Base-by-base conservation (phyloP, 2,113 vertebrate species). In the Lota lota region DNA sequence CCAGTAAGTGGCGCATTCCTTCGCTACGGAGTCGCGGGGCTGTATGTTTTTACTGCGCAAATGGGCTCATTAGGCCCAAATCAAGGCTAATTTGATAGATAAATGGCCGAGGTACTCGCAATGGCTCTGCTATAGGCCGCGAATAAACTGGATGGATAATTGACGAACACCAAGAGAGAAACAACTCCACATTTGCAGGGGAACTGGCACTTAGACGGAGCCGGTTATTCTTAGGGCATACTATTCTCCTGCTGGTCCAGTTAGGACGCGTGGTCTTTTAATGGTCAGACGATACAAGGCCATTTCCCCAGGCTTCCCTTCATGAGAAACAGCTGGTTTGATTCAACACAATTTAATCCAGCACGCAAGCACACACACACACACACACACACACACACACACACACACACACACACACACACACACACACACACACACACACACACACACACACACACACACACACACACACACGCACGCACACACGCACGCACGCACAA, bases 271-370 rank as follows among this genome's bases (percentile, higher is more conserved):
- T 66, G 79, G 79, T 79, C 77, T 72, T 72, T 20, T 51, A 64
- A 64, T 65, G 71, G 72, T 77, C 79, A 79, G 65, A 56, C 69
- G 2, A 77, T 69, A 72, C 80, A 67, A 62, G 76, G 75, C 66
- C 58, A 61, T 77, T 76, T 67, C 76, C n/a, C n/a, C n/a, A 1
- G 62, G 67, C 74, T 17, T 40, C 22, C 8, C 65, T 74, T 90
- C 88, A 89, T 79, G 56, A 79, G 67, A 82, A 89, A 81, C 88
- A 91, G 86, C 80, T 89, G 88, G 72, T 87, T 90, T 88, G 83
- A 80, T 83, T 90, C 83, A 84, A 69, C 65, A 51, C 77, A 83
- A 77, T 85, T 79, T 71, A 85, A 88, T 86, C 73, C 77, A 68
- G 75, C 65, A 11, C 61, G 71, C 6, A 15, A 40, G 61, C 75